Percentiles rank a stretch among this genome's conserved stretches.
Evolutionary conservation across 2,888 invertebrate genomes (phyloP).

Genomic region (Phrixothrix hirtus): DNA sequence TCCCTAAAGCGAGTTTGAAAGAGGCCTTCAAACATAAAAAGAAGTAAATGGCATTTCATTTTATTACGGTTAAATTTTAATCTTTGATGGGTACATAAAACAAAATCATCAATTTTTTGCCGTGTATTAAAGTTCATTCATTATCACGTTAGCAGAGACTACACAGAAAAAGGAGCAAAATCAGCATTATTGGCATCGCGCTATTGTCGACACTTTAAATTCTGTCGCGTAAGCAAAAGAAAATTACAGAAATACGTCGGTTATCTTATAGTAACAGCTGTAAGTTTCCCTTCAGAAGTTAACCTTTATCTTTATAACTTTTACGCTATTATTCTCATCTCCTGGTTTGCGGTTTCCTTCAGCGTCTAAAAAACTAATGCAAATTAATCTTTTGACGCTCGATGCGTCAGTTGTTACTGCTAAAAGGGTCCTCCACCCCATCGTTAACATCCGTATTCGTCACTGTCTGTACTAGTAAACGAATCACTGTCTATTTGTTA

Average conservation of each 20-base stretch:
- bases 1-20: neutral
- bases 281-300: conserved; percentile 8
- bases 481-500: conserved; percentile 26
- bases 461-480: conserved; percentile 20
- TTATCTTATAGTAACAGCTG: conserved; percentile 16
- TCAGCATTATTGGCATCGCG: conserved; percentile 10
- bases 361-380: conserved; percentile 17
- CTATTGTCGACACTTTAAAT: conserved; percentile 9
- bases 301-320: neutral
- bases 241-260: conserved; percentile 15
- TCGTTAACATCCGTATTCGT: conserved; percentile 27
- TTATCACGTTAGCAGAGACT: neutral
- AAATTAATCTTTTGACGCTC: conserved; percentile 23
- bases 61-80: no score
- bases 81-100: no score
- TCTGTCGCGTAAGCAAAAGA: conserved; percentile 12
- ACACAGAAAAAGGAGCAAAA: conserved; percentile 4
- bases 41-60: no score
- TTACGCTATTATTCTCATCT: neutral
- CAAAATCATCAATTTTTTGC: neutral
- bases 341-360: neutral
- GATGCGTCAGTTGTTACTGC: conserved; percentile 23
- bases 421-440: conserved; percentile 16
- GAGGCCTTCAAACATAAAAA: no score
- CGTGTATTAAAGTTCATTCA: neutral